These are phyloP conservation scores for Oscarella lobularis DNA, from an alignment of 37 sponge, comb jelly and placozoan species.

Conservation along the genomic window DNA sequence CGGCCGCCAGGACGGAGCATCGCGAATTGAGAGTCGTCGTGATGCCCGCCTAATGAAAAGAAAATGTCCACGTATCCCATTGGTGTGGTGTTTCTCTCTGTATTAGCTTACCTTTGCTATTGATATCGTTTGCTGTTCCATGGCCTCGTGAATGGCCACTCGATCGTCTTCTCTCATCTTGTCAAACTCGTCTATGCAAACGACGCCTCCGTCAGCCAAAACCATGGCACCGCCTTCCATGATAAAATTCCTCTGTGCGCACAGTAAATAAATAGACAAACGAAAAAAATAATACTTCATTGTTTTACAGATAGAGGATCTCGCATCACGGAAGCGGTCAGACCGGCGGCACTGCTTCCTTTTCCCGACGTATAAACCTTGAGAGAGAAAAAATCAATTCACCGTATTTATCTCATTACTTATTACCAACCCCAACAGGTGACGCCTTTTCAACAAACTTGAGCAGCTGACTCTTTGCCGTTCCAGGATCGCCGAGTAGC, in stretches of 20 bases:
- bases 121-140: slow-evolving; percentile 99
- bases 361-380: slow-evolving; percentile 98
- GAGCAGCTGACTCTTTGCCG: slow-evolving; percentile 97
- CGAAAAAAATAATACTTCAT: background rate
- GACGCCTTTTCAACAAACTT: slow-evolving; percentile 99
- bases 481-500: slow-evolving; percentile 97
- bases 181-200: slow-evolving; percentile 99
- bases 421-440: slow-evolving; percentile 78
- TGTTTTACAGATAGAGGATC: slow-evolving; percentile 85
- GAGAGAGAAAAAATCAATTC: background rate
- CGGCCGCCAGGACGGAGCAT: slow-evolving; percentile 97
- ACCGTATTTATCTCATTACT: background rate
- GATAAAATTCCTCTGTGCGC: slow-evolving; percentile 64
- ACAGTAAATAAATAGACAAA: background rate
- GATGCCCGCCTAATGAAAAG: slow-evolving; percentile 78
- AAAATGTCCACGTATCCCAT: too few species aligned
- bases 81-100: background rate
- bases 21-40: slow-evolving; percentile 99
- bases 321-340: slow-evolving; percentile 92
- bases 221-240: slow-evolving; percentile 99
- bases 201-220: slow-evolving; percentile 98
- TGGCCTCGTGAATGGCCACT: slow-evolving; percentile 99
- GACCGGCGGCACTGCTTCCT: slow-evolving; percentile 98
- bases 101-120: slow-evolving; percentile 72
- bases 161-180: slow-evolving; percentile 99